Evolutionary conservation across 2,797 vertebrate species (phyloP), one percentile per base, ranked within the genome.

Genomic region (Eleutherodactylus coqui): DNA sequence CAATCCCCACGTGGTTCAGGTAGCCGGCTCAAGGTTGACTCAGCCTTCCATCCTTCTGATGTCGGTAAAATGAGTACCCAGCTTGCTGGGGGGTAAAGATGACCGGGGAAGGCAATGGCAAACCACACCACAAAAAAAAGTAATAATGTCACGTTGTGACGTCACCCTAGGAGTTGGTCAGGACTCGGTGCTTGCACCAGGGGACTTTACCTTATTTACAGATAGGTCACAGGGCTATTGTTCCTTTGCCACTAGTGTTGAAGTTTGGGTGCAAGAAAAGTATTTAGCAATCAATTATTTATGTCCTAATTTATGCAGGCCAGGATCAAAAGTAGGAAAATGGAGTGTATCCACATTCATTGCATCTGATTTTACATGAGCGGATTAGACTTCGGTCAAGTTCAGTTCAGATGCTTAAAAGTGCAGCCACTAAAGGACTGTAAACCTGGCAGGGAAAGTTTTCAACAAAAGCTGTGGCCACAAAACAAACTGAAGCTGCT

Each of bases 401-500:
- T 58, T 55, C 51, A 78, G 51, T 78, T 38, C 75, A 78, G 27
- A 32, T 32, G 13, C 70, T 27, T 43, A 51, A 47, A 47, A 49
- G 10, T 53, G 11, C 32, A 76, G 38, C 32, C 32, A 53, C 24
- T 16, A 78, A 32, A 78, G 13, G 58, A 55, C 29, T 36, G 19
- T 41, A 53, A 19, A 72, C 21, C 47, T 53, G 64, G 60, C 60
- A 53, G 34, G 29, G 70, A 36, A 21, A 47, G 17, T 51, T 24
- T 70, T 38, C 43, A 38, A 45, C 60, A 64, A 78, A 47, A 73
- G 62, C 43, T 16, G 16, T 21, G 49, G 4, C 36, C 84, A 80
- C 84, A 47, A 70, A 45, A 29, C 36, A 72, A 75, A 53, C 27
- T 73, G 21, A 81, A 62, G 21, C 9, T 72, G 41, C 76, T 77